Conservation (phyloP, 2,888 invertebrate genomes). For the Zelleria hepariella region DNA sequence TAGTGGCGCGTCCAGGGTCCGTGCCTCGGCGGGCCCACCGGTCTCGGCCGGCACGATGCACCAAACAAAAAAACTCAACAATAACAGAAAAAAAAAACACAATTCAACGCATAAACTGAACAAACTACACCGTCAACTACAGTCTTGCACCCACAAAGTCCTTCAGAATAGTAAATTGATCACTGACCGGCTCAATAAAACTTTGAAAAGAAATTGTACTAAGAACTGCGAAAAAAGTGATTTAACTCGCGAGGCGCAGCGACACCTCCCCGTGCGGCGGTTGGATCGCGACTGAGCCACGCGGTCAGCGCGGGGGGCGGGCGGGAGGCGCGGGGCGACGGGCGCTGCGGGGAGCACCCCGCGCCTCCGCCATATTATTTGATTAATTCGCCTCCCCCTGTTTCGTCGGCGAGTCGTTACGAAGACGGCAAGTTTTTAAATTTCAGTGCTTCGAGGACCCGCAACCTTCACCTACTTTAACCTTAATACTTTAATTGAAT, state of each 20-base stretch:
- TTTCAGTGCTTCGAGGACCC: constrained; percentile 53
- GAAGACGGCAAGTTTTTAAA: constrained; percentile 69
- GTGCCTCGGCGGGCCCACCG: constrained; percentile 57
- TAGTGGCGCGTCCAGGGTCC: constrained; percentile 58
- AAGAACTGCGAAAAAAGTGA: constrained; percentile 71
- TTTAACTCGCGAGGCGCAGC: constrained; percentile 48
- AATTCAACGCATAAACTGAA: constrained; percentile 58
- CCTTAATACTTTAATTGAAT: constrained; percentile 65
- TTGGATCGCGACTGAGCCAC: constrained; percentile 67
- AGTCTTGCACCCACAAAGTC: constrained; percentile 51
- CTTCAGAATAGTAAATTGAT: constrained; percentile 45
- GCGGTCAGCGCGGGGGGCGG: constrained; percentile 48
- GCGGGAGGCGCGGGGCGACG: constrained; percentile 22
- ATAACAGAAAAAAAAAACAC: constrained; percentile 67
- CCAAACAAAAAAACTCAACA: constrained; percentile 70
- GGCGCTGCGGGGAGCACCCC: constrained; percentile 36
- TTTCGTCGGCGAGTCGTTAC: constrained; percentile 68
- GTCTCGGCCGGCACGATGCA: constrained; percentile 68
- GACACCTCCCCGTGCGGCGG: constrained; percentile 62
- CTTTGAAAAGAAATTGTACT: constrained; percentile 61
- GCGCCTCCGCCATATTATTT: constrained; percentile 68
- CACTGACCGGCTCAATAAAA: constrained; percentile 39
- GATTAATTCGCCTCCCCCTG: constrained; percentile 73
- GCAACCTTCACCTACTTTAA: constrained; percentile 64
- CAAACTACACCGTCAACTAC: constrained; percentile 53